Evolutionary conservation across 2,113 vertebrate species (phyloP), one percentile per base, ranked within the genome.

Genomic region (Gracilinanus agilis): DNA sequence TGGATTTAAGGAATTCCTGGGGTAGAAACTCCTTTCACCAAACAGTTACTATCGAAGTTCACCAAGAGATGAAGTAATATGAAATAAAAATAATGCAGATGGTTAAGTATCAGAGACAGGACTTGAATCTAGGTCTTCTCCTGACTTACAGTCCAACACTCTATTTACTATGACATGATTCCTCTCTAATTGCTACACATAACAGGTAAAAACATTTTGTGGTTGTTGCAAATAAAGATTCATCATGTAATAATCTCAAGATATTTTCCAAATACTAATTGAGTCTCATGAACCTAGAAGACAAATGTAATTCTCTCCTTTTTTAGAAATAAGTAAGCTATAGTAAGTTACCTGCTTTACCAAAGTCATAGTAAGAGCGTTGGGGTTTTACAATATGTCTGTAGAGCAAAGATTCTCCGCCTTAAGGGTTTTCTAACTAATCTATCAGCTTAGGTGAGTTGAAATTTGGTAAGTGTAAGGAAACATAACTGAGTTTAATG

Each of bases 261-360:
- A 44, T 55, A 23, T 16, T 89, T 88, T 90, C 58, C 75, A 97
- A 88, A 54, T 93, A 88, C 9, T 89, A 34, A 93, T 1, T n/a
- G 61, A 40, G 67, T 75, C 67, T 75, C 19, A 34, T 75, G 2
- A 75, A 16, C 7, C 67, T 21, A 5, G 34, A 1, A 75, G 6
- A 5, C 16, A 75, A 75, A 75, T 16, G 13, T 40, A n/a, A 67
- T 67, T 67, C 61, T 67, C 34, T 34, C 29, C 34, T 67, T 67
- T 34, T 67, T 9, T 34, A 75, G 34, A 75, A 75, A 75, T 75
- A 75, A 34, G 34, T 40, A 75, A 40, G 21, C 24, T 75, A 75
- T n/a, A 40, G n/a, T n/a, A n/a, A n/a, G 34, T 8, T 75, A 40
- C n/a, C 13, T 75, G 12, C 23, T 83, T 83, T 23, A 23, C 34